phyloP scores from a whole-genome alignment of 2,113 vertebrate species.

The Pseudopipra pipra region DNA sequence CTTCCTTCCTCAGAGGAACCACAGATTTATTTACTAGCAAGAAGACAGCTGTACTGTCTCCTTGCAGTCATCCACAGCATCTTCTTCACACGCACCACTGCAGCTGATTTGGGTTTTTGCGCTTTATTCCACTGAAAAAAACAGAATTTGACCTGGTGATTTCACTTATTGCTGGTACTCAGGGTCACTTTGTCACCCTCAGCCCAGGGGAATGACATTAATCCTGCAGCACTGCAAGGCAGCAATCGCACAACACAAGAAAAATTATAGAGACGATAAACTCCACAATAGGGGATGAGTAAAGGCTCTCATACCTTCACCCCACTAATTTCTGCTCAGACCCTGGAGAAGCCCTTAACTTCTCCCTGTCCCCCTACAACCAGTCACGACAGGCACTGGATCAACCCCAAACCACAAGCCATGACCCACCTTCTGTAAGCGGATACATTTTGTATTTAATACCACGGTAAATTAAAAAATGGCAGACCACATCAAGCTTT shows the following conservation, averaged over 20 bases:
- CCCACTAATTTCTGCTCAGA: not conserved
- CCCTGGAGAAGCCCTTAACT: not conserved
- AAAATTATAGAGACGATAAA: not conserved
- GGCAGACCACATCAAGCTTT: slow-evolving; percentile 60
- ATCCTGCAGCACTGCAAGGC: accelerated
- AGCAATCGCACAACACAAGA: not conserved
- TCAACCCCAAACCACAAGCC: slow-evolving; percentile 36
- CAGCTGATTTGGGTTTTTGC: not conserved
- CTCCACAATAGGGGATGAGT: not conserved
- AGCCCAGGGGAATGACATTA: not conserved
- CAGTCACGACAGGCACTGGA: not conserved
- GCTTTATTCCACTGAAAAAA: not conserved
- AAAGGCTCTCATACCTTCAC: not conserved
- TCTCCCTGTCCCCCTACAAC: not conserved
- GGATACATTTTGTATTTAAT: slow-evolving; percentile 51
- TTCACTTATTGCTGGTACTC: not conserved
- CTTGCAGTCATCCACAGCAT: not conserved
- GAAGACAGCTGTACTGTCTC: not conserved
- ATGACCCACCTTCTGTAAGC: slow-evolving; percentile 20
- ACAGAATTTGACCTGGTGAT: not conserved
- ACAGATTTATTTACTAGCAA: not conserved
- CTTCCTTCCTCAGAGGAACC: not conserved
- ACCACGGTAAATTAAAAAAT: slow-evolving; percentile 55
- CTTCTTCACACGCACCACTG: not conserved
- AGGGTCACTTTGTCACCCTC: not conserved